Conservation (phyloP, 2,113 vertebrate genomes). For the Zapornia atra region DNA sequence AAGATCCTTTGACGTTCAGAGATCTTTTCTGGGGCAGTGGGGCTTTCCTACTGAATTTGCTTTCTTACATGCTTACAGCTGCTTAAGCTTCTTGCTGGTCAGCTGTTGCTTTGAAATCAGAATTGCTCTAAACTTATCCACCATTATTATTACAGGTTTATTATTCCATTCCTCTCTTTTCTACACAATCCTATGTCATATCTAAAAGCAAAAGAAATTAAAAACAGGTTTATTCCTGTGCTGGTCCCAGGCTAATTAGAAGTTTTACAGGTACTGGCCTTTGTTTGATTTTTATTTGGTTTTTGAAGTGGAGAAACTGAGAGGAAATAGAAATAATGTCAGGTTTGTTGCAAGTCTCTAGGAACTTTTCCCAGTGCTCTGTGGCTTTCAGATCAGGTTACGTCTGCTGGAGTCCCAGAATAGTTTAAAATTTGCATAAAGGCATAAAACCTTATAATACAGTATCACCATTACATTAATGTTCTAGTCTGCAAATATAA, state of each 20-base stretch:
- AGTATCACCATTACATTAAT: background rate
- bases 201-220: background rate
- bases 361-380: background rate
- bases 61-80: background rate
- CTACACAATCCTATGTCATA: background rate
- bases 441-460: background rate
- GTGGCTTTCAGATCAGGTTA: background rate
- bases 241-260: accelerated
- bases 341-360: background rate
- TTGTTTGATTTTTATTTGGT: background rate
- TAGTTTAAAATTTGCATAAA: background rate
- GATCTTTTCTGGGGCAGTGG: background rate
- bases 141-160: background rate
- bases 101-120: background rate
- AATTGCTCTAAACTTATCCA: background rate
- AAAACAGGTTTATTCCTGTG: background rate
- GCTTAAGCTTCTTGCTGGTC: background rate
- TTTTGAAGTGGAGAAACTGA: background rate
- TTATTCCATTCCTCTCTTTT: background rate
- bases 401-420: background rate
- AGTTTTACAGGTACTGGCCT: background rate
- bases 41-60: background rate
- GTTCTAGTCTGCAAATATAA: background rate
- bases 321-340: background rate
- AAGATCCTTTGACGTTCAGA: background rate